Evolutionary conservation across 2,797 vertebrate genomes (phyloP), one percentile per base, ranked within the genome.

Genomic region (Spinus pinus): DNA sequence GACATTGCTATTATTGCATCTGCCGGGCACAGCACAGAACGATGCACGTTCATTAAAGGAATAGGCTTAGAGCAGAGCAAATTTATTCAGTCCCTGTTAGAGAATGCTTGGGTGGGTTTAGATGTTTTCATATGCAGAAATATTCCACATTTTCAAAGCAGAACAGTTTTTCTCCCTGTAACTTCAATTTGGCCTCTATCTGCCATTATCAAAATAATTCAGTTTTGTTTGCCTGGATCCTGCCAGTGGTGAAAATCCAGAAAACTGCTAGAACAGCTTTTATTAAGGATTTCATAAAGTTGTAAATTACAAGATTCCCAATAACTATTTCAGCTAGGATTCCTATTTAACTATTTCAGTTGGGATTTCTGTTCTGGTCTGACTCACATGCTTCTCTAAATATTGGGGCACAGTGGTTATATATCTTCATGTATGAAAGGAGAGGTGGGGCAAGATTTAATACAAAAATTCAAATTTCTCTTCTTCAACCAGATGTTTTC

Each of bases 1-100:
- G 96, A 94, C 91, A 88, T 94, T 81, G 86, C 88, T 96, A 94
- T 97, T 97, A 97, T 94, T 96, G 86, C 93, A 96, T 96, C 94
- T 96, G 86, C 97, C 0, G 49, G 94, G 93, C 89, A 89, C 78
- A 77, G 94, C 74, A 89, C 83, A 90, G 77, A 91, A 80, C 70
- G 78, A 72, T 90, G 82, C 80, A 82, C 80, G 58, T 66, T 95
- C 93, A 90, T 96, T 90, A 96, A 95, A 92, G 62, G 56, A 82
- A 91, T 37, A 53, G 66, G 74, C 81, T 93, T 95, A 80, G 35
- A 83, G 79, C 16, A 87, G 80, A 83, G 57, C 62, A 93, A 94
- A 96, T 47, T 39, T 1, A 3, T 91, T 92, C 94, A 65, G 65
- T 57, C 62, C 92, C 86, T 88, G 15, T 57, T 71, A 69, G 46